phyloP scores from a whole-genome alignment of 2,797 vertebrate genomes.

The Chloroceryle amazona region DNA sequence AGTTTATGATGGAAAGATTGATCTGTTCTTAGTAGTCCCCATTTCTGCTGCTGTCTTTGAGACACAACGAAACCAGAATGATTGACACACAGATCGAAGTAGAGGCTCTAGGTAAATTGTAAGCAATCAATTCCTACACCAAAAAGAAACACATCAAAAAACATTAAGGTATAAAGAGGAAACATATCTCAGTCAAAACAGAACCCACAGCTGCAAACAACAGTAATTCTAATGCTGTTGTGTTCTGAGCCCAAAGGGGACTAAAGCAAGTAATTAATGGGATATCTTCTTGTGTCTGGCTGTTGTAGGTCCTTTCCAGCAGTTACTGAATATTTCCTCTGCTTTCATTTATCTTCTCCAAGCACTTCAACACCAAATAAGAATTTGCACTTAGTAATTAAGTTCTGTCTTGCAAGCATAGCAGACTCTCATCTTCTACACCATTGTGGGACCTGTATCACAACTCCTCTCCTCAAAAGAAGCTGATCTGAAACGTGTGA shows the following conservation, averaged over 20 bases:
- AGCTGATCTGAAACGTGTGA: not conserved
- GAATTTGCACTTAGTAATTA: slow-evolving; percentile 46
- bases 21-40: not conserved
- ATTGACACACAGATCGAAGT: not conserved
- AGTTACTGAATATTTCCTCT: slow-evolving; percentile 6
- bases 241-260: slow-evolving; percentile 11
- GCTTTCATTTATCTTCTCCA: slow-evolving; percentile 27
- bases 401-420: slow-evolving; percentile 33
- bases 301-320: slow-evolving; percentile 6
- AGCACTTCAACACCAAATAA: slow-evolving; percentile 38
- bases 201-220: not conserved
- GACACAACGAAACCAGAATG: not conserved
- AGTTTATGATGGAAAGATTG: not conserved
- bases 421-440: not conserved
- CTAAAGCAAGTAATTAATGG: slow-evolving; percentile 37
- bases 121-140: slow-evolving; percentile 33
- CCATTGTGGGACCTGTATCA: not conserved
- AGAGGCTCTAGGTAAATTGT: not conserved
- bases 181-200: not conserved
- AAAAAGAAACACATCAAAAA: not conserved
- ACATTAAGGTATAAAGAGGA: slow-evolving; percentile 24
- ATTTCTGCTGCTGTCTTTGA: not conserved
- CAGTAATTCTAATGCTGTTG: not conserved
- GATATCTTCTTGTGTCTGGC: not conserved
- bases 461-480: not conserved